These are phyloP conservation scores for Meteorus colon DNA, from an alignment of 2,888 invertebrate species.

Conservation along the genomic window DNA sequence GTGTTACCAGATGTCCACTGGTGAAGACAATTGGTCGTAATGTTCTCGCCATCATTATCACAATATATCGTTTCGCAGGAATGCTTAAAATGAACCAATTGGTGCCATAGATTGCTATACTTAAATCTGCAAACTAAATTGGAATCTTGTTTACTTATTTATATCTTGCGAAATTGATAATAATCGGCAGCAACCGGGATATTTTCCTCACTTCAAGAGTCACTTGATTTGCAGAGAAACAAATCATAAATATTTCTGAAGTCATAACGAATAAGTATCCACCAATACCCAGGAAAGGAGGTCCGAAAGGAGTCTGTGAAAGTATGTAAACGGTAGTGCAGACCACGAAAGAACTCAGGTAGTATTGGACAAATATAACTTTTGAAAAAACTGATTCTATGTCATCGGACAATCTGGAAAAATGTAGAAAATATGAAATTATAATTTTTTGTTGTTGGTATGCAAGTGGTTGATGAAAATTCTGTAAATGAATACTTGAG, in stretches of 20 bases:
- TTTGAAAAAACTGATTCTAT: neutral
- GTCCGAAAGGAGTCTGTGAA: neutral
- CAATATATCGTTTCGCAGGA: neutral
- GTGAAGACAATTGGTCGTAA: slow-evolving; percentile 27
- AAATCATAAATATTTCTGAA: neutral
- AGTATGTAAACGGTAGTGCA: neutral
- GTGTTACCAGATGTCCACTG: slow-evolving; percentile 24
- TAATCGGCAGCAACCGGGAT: neutral
- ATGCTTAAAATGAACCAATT: neutral
- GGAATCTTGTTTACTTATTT: neutral
- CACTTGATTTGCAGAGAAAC: neutral
- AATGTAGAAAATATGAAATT: neutral
- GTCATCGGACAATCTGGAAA: neutral
- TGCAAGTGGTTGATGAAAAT: too few relatives aligned
- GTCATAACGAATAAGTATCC: neutral
- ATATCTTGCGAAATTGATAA: neutral
- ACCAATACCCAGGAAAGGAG: neutral
- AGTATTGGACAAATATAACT: neutral
- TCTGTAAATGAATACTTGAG: slow-evolving; percentile 33
- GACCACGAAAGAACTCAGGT: neutral
- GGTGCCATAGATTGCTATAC: neutral
- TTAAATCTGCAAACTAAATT: neutral
- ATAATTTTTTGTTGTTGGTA: neutral
- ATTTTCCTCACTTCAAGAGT: neutral
- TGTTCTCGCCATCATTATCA: slow-evolving; percentile 23